Evolutionary conservation across 2,888 invertebrate genomes (phyloP).

Genomic region (Dicyrtomina minuta): DNA sequence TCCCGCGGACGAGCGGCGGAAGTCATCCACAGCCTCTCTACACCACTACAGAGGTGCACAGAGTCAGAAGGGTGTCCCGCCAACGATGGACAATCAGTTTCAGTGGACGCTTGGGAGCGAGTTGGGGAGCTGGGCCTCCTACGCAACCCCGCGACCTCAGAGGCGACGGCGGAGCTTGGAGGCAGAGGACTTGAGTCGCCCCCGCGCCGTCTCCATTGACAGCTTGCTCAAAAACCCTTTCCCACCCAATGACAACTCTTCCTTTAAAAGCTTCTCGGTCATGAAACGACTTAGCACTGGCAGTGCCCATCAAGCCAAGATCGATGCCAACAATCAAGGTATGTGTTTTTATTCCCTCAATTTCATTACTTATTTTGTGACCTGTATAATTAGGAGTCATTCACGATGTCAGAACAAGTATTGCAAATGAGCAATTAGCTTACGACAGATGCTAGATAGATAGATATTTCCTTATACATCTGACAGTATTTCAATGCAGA

Average conservation of each 20-base stretch:
- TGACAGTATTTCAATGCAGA: too few species aligned
- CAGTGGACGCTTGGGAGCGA: background rate
- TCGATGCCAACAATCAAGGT: conserved; percentile 31
- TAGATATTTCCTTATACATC: too few species aligned
- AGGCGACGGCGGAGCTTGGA: conserved; percentile 36
- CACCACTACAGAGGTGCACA: conserved; percentile 9
- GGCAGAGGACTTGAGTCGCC: conserved; percentile 36
- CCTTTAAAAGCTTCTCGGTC: conserved; percentile 16
- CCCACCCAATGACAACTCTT: conserved; percentile 11
- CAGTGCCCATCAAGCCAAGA: conserved; percentile 26
- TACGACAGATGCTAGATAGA: too few species aligned
- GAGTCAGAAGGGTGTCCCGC: background rate
- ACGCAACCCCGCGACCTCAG: conserved; percentile 26
- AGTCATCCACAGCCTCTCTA: conserved; percentile 13
- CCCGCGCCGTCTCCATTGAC: conserved; percentile 35
- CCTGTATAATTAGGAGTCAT: too few species aligned
- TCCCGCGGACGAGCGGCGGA: conserved; percentile 20
- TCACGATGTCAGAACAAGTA: too few species aligned
- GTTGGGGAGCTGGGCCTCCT: conserved; percentile 4
- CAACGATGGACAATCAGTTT: too few species aligned
- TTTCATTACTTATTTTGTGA: too few species aligned
- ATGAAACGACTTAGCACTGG: conserved; percentile 34
- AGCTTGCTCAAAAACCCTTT: conserved; percentile 31
- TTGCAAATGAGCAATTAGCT: too few species aligned
- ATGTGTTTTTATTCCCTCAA: too few species aligned